Percentiles rank a stretch among this genome's conserved stretches.
phyloP scores from a whole-genome alignment of 2,113 vertebrate species.

The Takifugu bimaculatus region DNA sequence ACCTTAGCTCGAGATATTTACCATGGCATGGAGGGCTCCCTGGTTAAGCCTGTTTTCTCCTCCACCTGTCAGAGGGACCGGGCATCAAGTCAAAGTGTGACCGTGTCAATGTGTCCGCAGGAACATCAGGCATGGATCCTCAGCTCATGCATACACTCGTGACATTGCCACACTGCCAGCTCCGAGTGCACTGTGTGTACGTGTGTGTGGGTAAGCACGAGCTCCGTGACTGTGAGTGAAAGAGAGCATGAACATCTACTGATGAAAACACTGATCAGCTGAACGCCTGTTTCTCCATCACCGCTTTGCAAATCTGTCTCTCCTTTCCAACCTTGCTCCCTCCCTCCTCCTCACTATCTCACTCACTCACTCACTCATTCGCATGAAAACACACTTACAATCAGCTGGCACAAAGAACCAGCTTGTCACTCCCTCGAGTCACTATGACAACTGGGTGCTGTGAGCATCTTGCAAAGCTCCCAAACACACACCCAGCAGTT shows the following conservation, averaged over 20 bases:
- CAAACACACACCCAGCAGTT: slow-evolving; percentile 7
- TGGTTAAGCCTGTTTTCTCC: slow-evolving; percentile 47
- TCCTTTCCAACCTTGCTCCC: slow-evolving; percentile 38
- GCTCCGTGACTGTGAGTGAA: slow-evolving; percentile 16
- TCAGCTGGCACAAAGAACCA: slow-evolving; percentile 61
- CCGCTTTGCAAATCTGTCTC: slow-evolving; percentile 60
- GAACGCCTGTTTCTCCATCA: slow-evolving; percentile 52
- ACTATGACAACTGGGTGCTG: slow-evolving; percentile 77
- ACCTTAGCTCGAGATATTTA: slow-evolving; percentile 54
- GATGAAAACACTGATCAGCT: slow-evolving; percentile 66
- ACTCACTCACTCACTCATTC: slow-evolving; percentile 10
- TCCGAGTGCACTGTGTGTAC: neutral
- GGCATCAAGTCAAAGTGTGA: slow-evolving; percentile 44
- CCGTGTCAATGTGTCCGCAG: slow-evolving; percentile 30
- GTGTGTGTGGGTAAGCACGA: slow-evolving; percentile 8
- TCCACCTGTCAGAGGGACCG: slow-evolving; percentile 47
- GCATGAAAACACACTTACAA: slow-evolving; percentile 44
- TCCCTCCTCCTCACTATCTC: slow-evolving; percentile 7
- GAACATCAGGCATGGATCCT: slow-evolving; percentile 28
- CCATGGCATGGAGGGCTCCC: slow-evolving; percentile 63
- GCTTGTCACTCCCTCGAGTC: slow-evolving; percentile 63
- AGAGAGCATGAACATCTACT: slow-evolving; percentile 18
- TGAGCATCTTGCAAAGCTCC: slow-evolving; percentile 52
- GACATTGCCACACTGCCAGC: slow-evolving; percentile 15
- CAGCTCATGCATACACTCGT: slow-evolving; percentile 49